These are phyloP conservation scores for Gallirallus australis DNA, from an alignment of 2,797 vertebrate species.

Conservation along the genomic window DNA sequence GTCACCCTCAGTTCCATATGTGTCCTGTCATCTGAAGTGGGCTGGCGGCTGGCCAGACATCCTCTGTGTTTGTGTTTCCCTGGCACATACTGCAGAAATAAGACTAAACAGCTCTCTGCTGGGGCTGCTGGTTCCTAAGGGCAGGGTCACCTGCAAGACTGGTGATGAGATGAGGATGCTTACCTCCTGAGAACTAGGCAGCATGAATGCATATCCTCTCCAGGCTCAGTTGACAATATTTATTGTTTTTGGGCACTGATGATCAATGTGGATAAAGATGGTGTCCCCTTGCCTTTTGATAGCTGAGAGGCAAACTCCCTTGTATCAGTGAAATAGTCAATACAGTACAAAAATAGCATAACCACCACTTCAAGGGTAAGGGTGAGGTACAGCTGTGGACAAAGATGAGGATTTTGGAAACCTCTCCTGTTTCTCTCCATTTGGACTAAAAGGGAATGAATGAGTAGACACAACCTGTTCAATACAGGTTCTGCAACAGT, in stretches of 20 bases:
- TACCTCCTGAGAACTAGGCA: background rate
- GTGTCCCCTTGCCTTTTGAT: background rate
- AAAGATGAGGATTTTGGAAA: background rate
- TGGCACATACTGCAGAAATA: background rate
- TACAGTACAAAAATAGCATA: background rate
- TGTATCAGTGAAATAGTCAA: background rate
- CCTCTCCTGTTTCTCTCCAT: background rate
- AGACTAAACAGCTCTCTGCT: background rate
- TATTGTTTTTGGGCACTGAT: background rate
- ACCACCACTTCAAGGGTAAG: background rate
- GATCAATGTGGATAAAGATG: background rate
- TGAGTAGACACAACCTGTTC: too few relatives aligned
- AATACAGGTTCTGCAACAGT: background rate
- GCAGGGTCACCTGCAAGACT: background rate
- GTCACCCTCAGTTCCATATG: conserved; percentile 7
- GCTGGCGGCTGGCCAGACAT: background rate
- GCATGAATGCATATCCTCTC: background rate
- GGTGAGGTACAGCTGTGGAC: background rate
- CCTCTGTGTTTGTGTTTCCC: background rate
- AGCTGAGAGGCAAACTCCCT: background rate
- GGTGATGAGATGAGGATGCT: background rate
- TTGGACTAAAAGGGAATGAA: background rate
- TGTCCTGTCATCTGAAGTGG: background rate
- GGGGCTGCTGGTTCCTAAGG: background rate
- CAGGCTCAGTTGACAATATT: background rate